phyloP scores from a whole-genome alignment of 1,140 invertebrate genomes.

The Drosophila nigromelanica region DNA sequence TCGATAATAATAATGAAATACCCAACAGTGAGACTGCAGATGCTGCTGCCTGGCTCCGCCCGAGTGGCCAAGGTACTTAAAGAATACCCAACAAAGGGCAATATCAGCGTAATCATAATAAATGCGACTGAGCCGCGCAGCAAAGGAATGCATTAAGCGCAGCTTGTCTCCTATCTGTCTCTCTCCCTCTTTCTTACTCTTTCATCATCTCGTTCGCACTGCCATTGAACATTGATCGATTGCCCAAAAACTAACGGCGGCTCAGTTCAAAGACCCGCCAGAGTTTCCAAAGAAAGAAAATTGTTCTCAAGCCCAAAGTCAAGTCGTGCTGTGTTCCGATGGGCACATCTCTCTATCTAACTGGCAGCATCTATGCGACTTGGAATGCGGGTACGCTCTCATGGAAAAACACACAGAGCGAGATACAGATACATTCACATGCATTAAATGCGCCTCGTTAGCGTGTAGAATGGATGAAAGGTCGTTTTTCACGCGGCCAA shows the following conservation, averaged over 20 bases:
- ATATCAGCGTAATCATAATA: conserved; percentile 79
- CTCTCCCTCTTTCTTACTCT: conserved; percentile 8
- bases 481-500: conserved; percentile 77
- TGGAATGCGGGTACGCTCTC: conserved; percentile 73
- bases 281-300: conserved; percentile 63
- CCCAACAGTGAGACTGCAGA: conserved; percentile 7
- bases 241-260: conserved; percentile 72
- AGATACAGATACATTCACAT: conserved; percentile 4
- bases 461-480: conserved; percentile 76
- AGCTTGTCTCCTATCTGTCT: conserved; percentile 25
- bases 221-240: conserved; percentile 73
- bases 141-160: conserved; percentile 64
- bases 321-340: conserved; percentile 68
- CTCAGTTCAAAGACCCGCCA: conserved; percentile 67
- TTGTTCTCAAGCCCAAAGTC: conserved; percentile 75
- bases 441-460: conserved; percentile 72
- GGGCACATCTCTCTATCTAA: conserved; percentile 29
- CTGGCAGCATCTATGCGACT: conserved; percentile 58
- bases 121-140: conserved; percentile 59
- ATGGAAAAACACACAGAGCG: conserved; percentile 50
- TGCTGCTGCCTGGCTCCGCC: conserved; percentile 36
- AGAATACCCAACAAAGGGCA: conserved; percentile 73
- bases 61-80: conserved; percentile 26
- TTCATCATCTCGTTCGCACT: background rate
- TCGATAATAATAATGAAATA: conserved; percentile 65